A percentile compares a stretch with the other conserved stretches of the same genome.
These are phyloP conservation scores for Ecliptopera silaceata DNA, from an alignment of 2,888 invertebrate species.

Conservation along the genomic window DNA sequence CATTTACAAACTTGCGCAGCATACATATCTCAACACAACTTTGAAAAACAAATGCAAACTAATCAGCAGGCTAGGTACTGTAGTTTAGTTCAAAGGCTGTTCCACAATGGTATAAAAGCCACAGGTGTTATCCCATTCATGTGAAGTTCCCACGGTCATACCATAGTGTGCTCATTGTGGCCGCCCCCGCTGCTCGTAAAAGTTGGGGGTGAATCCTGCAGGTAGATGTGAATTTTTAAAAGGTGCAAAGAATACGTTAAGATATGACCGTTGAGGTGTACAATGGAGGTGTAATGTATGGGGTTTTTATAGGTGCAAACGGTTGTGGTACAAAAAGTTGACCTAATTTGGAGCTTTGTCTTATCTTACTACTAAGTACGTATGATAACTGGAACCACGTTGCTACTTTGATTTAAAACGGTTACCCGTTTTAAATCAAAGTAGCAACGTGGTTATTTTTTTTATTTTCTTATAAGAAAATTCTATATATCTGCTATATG, in stretches of 20 bases:
- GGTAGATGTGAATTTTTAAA: constrained; percentile 53
- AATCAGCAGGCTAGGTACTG: background rate
- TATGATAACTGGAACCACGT: too few relatives aligned
- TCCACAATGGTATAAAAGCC: constrained; percentile 29
- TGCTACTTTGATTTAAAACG: too few relatives aligned
- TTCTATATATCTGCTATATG: too few relatives aligned
- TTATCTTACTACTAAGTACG: too few relatives aligned
- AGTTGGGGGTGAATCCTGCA: constrained; percentile 72
- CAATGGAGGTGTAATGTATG: constrained; percentile 15
- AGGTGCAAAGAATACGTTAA: constrained; percentile 65
- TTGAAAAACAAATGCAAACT: background rate
- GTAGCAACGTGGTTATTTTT: too few relatives aligned
- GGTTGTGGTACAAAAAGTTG: background rate
- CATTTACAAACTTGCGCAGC: too few relatives aligned
- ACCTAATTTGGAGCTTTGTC: background rate
- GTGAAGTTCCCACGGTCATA: constrained; percentile 67
- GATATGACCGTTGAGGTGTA: constrained; percentile 62
- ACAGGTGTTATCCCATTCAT: constrained; percentile 71
- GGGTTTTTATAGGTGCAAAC: background rate
- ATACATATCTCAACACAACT: too few relatives aligned
- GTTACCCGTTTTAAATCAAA: too few relatives aligned
- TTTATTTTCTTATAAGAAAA: too few relatives aligned
- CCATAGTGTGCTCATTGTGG: constrained; percentile 54
- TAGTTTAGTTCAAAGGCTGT: constrained; percentile 7
- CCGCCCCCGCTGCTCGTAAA: constrained; percentile 63